Base-by-base conservation (phyloP, 92 coral and sea anemone genomes). In the Zoanthus gigantus region DNA sequence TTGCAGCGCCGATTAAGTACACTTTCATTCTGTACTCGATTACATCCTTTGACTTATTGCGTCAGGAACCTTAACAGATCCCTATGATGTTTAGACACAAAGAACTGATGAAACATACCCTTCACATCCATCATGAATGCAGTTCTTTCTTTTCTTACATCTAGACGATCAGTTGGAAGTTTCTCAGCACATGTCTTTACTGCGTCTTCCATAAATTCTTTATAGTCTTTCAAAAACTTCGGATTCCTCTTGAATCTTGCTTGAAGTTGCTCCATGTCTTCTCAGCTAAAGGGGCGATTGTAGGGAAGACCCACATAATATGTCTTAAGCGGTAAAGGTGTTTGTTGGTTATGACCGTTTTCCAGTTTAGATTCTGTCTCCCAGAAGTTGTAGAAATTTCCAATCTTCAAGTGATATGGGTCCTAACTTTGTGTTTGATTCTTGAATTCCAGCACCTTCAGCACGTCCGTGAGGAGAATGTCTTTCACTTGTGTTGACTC, bases 201-300 rank as follows among this genome's bases (percentile, higher is more conserved):
- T 58, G 11, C 66, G 14, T 58, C 66, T 56, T 56, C 63, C 63
- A 56, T 56, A 14, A 56, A 56, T 56, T 56, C 63, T 56, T 56
- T 56, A 14, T 56, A 56, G 63, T 56, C 63, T 53, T 63, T 47
- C 18, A 78, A 47, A 53, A 82, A 82, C 86, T 65, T 82, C 23
- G 44, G 81, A 29, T 83, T 83, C 32, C 30, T 83, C 60, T 68
- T 68, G 23, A 83, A 68, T 48, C 61, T 83, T 50, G 77, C 32
- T 71, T 17, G 34, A 6, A 83, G 74, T 9, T 83, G 87, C 57
- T 12, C 63, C 82, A 68, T 83, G 63, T 83, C 87, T 83, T 83
- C 0, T 34, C 65, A 2, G 87, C 87, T 29, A 83, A n/a, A 44
- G 79, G 23, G 47, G 54, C 66, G 6, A 58, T 58, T 17, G 58